Evolutionary conservation across 2,888 invertebrate species (phyloP).

Genomic region (Stenotaenia linearis): DNA sequence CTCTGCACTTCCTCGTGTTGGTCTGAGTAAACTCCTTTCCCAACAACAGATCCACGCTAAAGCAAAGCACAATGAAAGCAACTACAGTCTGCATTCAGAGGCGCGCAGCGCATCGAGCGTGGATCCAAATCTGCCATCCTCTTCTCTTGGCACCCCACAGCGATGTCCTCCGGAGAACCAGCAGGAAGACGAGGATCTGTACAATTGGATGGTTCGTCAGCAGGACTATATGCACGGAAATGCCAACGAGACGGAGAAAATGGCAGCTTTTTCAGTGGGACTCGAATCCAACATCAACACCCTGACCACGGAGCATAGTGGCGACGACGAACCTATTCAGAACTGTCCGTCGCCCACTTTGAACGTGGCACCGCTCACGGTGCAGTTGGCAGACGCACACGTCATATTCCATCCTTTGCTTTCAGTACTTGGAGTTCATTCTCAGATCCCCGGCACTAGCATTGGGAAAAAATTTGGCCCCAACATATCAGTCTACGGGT

Average conservation of each 20-base stretch:
- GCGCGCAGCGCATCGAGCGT: constrained; percentile 41
- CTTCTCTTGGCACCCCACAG: constrained; percentile 40
- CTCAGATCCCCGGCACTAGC: constrained; percentile 58
- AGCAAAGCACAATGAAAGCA: constrained; percentile 43
- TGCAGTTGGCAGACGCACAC: constrained; percentile 76
- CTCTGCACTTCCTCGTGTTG: constrained; percentile 37
- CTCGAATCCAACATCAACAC: constrained; percentile 43
- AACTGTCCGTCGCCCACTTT: constrained; percentile 39
- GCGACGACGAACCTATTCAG: constrained; percentile 36
- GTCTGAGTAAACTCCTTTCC: constrained; percentile 35
- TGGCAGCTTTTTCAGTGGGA: background rate
- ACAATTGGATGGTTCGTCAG: constrained; percentile 95
- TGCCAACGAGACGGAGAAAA: constrained; percentile 8
- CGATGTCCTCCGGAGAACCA: constrained; percentile 38
- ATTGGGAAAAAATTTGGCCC: constrained; percentile 75
- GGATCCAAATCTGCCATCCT: constrained; percentile 40
- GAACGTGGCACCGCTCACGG: constrained; percentile 41
- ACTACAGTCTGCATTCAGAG: constrained; percentile 45
- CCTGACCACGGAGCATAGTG: constrained; percentile 44
- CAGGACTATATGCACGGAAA: constrained; percentile 55
- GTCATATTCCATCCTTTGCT: constrained; percentile 88
- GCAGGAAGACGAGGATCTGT: constrained; percentile 69
- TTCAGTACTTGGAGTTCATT: constrained; percentile 82
- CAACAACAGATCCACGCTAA: constrained; percentile 31
- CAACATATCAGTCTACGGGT: constrained; percentile 57